Base-by-base conservation (phyloP, 2,113 vertebrate genomes). In the Paramisgurnus dabryanus region DNA sequence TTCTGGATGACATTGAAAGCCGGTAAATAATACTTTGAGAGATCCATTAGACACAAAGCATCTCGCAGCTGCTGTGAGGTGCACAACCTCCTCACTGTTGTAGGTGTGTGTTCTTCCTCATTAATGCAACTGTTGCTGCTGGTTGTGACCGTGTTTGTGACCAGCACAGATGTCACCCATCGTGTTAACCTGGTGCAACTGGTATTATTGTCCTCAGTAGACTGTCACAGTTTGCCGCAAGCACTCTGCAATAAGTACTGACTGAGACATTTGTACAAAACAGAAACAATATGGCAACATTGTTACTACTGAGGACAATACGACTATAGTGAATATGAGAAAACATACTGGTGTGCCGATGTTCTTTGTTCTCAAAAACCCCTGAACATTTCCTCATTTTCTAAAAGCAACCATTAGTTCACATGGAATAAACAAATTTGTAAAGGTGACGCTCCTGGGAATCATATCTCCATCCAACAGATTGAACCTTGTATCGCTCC, bases 91-190 rank as follows among this genome's bases (percentile, higher is more conserved):
- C 13, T 40, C 49, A 18, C 18, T 50, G 10, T 11, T 55, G 45
- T 68, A 18, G 12, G 34, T 50, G 45, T 9, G 12, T 34, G 22
- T 69, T 53, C 6, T 39, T 69, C 49, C 10, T 65, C 34, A 65
- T 18, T 7, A 49, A 2, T 68, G 41, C n/a, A 49, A 13, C 41
- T 22, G 66, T 67, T 22, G 43, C 9, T 40, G 27, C 6, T n/a
- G 79, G 88, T 91, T 91, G 88, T 91, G 87, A 80, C 75, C 80
- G 84, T 92, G 89, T 92, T 92, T 90, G 89, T 91, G 87, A 85
- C 86, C 85, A 83, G 84, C 88, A 87, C 89, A 92, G 91, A 90
- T 91, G 88, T 91, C 86, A 85, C 86, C 88, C 85, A 12, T 86
- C 17, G 85, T 85, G 85, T 85, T 90, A 88, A 88, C 89, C 88